Percentiles rank a stretch among this genome's conserved stretches.
Evolutionary conservation across 1,140 invertebrate genomes (phyloP).

Genomic region (Leptopilina clavipes): DNA sequence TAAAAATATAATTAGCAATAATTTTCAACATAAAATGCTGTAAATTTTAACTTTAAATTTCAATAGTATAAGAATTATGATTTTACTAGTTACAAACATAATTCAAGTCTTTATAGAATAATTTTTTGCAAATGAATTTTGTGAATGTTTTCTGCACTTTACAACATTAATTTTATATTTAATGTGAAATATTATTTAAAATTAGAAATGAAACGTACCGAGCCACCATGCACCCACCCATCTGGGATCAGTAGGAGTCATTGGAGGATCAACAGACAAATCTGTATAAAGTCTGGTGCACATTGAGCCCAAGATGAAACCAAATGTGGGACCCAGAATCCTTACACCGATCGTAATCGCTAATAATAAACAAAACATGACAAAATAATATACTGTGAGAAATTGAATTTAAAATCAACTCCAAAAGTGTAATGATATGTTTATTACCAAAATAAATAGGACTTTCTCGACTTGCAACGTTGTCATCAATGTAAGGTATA

Average conservation of each 20-base stretch:
- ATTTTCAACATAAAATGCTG: not conserved
- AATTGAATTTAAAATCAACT: no score
- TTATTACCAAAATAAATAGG: constrained; percentile 92
- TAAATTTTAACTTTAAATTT: no score
- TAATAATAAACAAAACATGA: constrained; percentile 70
- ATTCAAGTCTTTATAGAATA: no score
- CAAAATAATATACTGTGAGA: no score
- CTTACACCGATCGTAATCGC: constrained; percentile 94
- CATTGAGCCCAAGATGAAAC: constrained; percentile 92
- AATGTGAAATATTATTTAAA: not conserved
- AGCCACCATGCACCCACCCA: constrained; percentile 97
- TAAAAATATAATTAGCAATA: not conserved
- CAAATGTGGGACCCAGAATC: constrained; percentile 91
- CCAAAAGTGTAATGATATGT: no score
- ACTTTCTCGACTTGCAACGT: constrained; percentile 92
- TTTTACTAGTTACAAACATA: no score
- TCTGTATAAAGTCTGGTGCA: constrained; percentile 92
- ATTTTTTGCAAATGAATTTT: no score
- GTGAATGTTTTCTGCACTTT: no score
- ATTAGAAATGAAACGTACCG: constrained; percentile 74
- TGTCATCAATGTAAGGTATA: constrained; percentile 95
- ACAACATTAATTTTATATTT: no score
- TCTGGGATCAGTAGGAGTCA: constrained; percentile 87
- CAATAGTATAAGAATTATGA: no score
- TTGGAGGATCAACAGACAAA: constrained; percentile 83